Base-by-base conservation (phyloP, 2,113 vertebrate species). In the Tympanuchus pallidicinctus region DNA sequence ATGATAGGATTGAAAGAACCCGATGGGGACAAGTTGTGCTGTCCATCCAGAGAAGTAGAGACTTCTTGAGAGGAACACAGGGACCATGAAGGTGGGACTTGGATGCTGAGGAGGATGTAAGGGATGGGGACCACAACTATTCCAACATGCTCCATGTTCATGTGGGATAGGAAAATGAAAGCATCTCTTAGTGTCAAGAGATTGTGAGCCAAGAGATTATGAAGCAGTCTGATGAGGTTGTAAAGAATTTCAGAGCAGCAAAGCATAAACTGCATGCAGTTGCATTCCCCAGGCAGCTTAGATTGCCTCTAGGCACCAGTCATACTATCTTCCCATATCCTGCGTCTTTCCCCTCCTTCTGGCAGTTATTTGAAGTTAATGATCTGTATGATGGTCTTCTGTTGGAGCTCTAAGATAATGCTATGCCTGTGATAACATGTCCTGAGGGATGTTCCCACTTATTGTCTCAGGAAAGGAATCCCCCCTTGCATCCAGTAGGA, bases 111-210 rank as follows among this genome's bases (percentile, higher is more conserved):
- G 30, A 72, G 20, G 54, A 54, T 3, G 14, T 60, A 73, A 70
- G 34, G 18, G 28, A 13, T 24, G 4, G 3, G 15, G 24, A 57
- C 11, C 57, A 76, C 52, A 83, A 22, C 27, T 73, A 21, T 18
- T n/a, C 8, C 21, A 24, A 8, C 11, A 10, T 0, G 1, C 12
- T 8, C 12, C 5, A 2, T 56, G 28, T 21, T 54, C 73, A 24
- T 24, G 48, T 50, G 48, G 21, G 48, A 50, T 24, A 50, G 48
- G 48, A 50, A 24, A 50, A 50, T 50, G 48, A 50, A 50, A 50
- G 48, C 48, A 50, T 50, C 22, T 50, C 48, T 24, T 50, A 22
- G 22, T 50, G 48, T 50, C 48, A 50, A 50, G 48, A 50, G 48
- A 50, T 50, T 50, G 21, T 24, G 22, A 50, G 22, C 24, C 38